phyloP scores from a whole-genome alignment of 64 coral and sea anemone species.

The Anthopleura sola region DNA sequence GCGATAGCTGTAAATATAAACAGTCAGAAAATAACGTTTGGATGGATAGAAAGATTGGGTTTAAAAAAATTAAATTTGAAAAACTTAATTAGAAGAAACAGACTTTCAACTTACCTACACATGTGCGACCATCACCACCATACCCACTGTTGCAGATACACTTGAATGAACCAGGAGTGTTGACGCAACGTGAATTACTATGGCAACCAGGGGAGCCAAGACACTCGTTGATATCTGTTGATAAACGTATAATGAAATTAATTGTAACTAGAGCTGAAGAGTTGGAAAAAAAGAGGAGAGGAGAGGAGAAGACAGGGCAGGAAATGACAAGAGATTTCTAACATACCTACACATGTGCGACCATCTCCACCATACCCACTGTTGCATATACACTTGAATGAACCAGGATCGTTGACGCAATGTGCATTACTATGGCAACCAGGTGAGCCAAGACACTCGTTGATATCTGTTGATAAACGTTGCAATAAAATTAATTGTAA shows the following conservation, averaged over 20 bases:
- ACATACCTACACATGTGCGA: neutral
- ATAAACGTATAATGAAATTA: too few species aligned
- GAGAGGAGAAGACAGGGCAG: too few species aligned
- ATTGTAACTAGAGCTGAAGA: too few species aligned
- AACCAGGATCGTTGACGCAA: neutral
- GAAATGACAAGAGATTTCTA: too few species aligned
- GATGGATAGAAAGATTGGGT: too few species aligned
- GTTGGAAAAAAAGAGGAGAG: too few species aligned
- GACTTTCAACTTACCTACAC: neutral
- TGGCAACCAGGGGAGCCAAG: neutral
- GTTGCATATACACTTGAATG: slow-evolving; percentile 1
- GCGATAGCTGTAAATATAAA: too few species aligned
- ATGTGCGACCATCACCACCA: neutral
- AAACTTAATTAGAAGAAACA: too few species aligned
- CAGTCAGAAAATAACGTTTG: too few species aligned
- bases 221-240: slow-evolving; percentile 1
- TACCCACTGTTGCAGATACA: neutral
- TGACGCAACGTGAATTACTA: neutral
- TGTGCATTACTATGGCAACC: neutral
- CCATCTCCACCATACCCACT: neutral
- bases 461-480: neutral
- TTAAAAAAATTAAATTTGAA: too few species aligned
- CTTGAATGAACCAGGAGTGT: neutral
- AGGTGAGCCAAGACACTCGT: neutral
- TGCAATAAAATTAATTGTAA: too few species aligned